Evolutionary conservation across 2,113 vertebrate species (phyloP), one percentile per base, ranked within the genome.

Genomic region (Acanthochromis polyacanthus): DNA sequence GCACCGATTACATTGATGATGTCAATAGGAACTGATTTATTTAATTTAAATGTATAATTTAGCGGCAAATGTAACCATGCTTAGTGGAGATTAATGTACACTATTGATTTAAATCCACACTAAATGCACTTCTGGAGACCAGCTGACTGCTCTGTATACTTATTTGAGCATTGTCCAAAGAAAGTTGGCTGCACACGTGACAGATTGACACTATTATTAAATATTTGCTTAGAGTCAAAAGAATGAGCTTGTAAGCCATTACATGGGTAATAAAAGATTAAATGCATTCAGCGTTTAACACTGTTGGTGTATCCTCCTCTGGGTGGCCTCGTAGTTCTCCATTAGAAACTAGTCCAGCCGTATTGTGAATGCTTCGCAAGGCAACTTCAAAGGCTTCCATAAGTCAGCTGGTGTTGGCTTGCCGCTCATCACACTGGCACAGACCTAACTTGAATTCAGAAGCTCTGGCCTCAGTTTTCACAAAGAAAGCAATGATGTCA

Each of bases 401-500:
- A 71, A 92, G 88, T 91, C 88, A 90, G 86, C 86, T 82, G 84
- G 80, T 3, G 64, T 70, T 85, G 84, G 82, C 80, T 72, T 28
- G 14, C 30, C 12, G 76, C 71, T 80, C 77, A 53, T 83, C 78
- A 48, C 10, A 38, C 78, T 88, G 89, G 82, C 85, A 84, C 81
- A 23, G 46, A 16, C 45, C 20, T 56, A 67, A 78, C 70, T 59
- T 61, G 56, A 82, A 72, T 76, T 80, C 68, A 91, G 75, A 90
- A 78, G 81, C 83, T 56, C 71, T 86, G 78, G 83, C 85, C 17
- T 60, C 1, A 4, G 40, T 87, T 80, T 80, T 70, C 78, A 69
- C 60, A 84, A 90, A 84, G 82, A 91, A 87, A 79, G 80, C 85
- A 88, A 88, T 90, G 87, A 90, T 88, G 87, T 89, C 82, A 85